Evolutionary conservation across 1,140 invertebrate species (phyloP).

Genomic region (Eueides isabella): DNA sequence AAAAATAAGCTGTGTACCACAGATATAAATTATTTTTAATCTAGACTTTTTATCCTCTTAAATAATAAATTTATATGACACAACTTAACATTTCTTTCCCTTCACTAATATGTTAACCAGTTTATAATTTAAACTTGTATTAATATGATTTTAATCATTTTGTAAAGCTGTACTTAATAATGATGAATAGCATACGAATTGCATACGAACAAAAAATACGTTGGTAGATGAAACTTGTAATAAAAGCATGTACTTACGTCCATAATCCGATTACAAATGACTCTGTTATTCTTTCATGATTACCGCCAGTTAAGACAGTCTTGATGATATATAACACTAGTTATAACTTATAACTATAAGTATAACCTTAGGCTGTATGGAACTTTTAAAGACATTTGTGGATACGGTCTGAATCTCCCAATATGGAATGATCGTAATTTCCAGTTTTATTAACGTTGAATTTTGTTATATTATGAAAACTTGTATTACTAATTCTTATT

Average conservation of each 20-base stretch:
- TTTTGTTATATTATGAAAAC: neutral
- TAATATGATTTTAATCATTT: neutral
- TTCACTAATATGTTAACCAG: neutral
- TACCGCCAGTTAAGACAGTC: neutral
- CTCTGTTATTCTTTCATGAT: constrained; percentile 16
- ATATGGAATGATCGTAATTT: neutral
- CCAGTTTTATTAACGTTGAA: neutral
- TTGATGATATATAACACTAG: neutral
- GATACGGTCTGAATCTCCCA: neutral
- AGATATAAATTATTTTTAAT: neutral
- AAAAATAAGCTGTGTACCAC: neutral
- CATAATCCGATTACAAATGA: constrained; percentile 15
- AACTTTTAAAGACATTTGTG: neutral
- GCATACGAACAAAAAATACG: neutral
- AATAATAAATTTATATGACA: neutral
- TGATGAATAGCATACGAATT: constrained; percentile 12
- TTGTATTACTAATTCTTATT: neutral
- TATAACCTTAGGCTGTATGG: neutral
- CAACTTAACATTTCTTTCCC: neutral
- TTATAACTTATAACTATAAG: neutral
- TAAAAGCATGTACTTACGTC: neutral
- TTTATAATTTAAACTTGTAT: neutral
- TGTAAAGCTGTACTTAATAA: neutral
- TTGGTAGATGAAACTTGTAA: constrained; percentile 4
- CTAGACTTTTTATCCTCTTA: neutral